Evolutionary conservation across 2,888 invertebrate species (phyloP).

Genomic region (Chrysolina haemoptera): DNA sequence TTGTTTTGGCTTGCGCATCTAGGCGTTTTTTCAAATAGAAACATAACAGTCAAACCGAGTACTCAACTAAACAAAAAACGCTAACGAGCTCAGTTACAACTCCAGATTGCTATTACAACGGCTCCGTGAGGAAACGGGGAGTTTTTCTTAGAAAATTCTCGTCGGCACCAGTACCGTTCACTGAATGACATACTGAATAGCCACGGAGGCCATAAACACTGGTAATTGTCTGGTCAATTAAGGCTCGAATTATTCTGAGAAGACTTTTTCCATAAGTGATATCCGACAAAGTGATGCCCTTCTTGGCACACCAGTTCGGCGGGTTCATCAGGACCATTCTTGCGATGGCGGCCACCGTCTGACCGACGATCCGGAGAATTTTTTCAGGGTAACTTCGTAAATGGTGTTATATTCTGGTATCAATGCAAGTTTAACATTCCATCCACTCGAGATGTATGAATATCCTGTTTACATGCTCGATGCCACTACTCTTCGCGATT

Average conservation of each 20-base stretch:
- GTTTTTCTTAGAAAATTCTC: constrained; percentile 8
- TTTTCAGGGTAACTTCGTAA: constrained; percentile 1
- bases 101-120: not conserved
- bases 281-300: constrained; percentile 45
- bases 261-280: constrained; percentile 43
- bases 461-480: not conserved
- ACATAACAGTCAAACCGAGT: constrained; percentile 1
- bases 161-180: constrained; percentile 38
- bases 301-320: constrained; percentile 47
- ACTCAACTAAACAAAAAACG: not conserved
- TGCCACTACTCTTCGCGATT: not conserved
- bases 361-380: not conserved
- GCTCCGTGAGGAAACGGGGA: not conserved
- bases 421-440: not conserved
- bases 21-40: not conserved
- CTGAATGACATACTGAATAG: constrained; percentile 43
- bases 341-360: not conserved
- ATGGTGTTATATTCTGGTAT: constrained; percentile 1
- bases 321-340: constrained; percentile 32
- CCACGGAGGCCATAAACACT: constrained; percentile 47
- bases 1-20: not conserved
- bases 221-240: constrained; percentile 56
- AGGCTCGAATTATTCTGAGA: constrained; percentile 45
- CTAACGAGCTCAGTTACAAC: not conserved
- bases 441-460: not conserved